These are phyloP conservation scores for Lepidocyrtinus sp. DNA, from an alignment of 2,888 invertebrate species.

Conservation along the genomic window DNA sequence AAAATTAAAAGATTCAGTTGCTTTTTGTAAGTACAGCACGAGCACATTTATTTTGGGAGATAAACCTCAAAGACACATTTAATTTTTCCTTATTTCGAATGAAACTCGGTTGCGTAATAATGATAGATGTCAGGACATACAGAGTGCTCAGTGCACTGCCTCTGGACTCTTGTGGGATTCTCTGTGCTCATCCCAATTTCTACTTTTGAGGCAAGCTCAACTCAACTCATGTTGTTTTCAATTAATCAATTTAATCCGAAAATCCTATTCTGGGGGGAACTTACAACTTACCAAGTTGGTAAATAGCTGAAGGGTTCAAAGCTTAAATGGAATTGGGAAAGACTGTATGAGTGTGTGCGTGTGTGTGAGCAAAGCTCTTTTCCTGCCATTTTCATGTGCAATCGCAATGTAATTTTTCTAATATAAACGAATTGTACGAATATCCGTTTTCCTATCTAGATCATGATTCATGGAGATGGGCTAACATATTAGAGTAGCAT, in stretches of 20 bases:
- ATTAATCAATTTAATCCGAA: constrained; percentile 62
- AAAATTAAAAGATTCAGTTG: background rate
- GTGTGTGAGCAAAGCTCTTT: background rate
- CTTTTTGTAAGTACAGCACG: too few species aligned
- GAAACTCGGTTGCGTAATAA: background rate
- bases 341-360: background rate
- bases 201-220: background rate
- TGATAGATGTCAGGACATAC: background rate
- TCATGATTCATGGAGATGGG: background rate
- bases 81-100: background rate
- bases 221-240: constrained; percentile 57
- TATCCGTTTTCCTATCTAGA: too few species aligned
- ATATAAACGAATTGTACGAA: too few species aligned
- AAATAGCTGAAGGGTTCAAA: background rate
- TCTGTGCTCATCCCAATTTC: background rate
- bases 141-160: background rate
- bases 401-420: background rate
- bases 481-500: background rate
- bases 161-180: background rate
- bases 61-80: background rate
- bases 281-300: background rate
- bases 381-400: background rate
- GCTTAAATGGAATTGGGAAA: background rate
- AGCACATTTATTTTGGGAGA: too few species aligned
- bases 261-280: constrained; percentile 44